Conservation (phyloP, 2,113 vertebrate genomes). For the Percina caprodes region DNA sequence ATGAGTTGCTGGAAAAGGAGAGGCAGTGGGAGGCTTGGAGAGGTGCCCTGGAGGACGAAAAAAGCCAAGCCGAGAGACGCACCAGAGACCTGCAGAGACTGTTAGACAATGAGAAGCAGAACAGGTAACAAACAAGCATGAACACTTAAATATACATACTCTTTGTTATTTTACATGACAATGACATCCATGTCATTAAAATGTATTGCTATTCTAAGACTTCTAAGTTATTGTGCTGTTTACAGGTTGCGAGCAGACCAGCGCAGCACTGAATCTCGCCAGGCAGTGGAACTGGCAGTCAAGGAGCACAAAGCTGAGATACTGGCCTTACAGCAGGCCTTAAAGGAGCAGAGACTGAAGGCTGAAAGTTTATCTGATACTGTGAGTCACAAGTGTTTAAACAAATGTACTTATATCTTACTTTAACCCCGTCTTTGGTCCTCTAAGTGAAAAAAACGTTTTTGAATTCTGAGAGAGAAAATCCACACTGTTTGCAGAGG, state of each 20-base stretch:
- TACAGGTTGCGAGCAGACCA: conserved; percentile 93
- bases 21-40: conserved; percentile 98
- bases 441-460: neutral
- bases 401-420: neutral
- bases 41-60: conserved; percentile 94
- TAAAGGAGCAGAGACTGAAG: conserved; percentile 98
- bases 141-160: neutral
- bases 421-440: neutral
- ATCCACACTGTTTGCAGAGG: neutral
- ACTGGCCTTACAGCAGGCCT: conserved; percentile 93
- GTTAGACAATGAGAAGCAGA: conserved; percentile 97
- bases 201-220: conserved; percentile 1
- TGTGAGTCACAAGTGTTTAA: conserved; percentile 79
- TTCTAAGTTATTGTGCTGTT: conserved; percentile 11
- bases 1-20: conserved; percentile 97
- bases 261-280: conserved; percentile 96
- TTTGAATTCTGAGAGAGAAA: neutral
- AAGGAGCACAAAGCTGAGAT: conserved; percentile 99
- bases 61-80: conserved; percentile 95
- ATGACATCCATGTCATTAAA: neutral
- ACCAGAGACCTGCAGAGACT: conserved; percentile 94
- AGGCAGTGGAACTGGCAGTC: conserved; percentile 97
- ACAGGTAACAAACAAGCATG: conserved; percentile 83
- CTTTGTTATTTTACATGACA: neutral
- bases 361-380: conserved; percentile 98